Base-by-base conservation (phyloP, 2,797 vertebrate genomes). In the Coilia nasus region DNA sequence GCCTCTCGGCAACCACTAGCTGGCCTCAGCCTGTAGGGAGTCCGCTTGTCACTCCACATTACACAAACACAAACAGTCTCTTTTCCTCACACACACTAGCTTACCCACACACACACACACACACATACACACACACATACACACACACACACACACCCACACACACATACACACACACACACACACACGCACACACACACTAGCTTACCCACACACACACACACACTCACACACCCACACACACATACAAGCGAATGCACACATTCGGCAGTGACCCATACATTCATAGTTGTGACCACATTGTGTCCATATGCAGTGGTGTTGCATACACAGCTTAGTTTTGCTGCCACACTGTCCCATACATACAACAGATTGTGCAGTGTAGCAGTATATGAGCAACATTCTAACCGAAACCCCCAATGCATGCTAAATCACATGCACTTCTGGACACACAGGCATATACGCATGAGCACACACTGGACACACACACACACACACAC, bases 1-100 rank as follows among this genome's bases (percentile, higher is more conserved):
- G 89, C 89, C 7, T 87, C 86, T 89, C 87, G 86, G 86, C 86
- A 92, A 91, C 91, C 91, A 89, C 93, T 88, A 90, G 90, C 82
- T 78, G 71, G 71, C 71, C 71, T 44, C 31, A 41, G 71, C 35
- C 71, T 44, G 15, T 2, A 44, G 71, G 71, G 71, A 78, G 71
- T 78, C 71, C 71, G 31, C 71, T 44, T 78, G 71, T 78, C 71
- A 78, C 71, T 78, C 56, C 57, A 81, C 12, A 85, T 62, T 62
- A 85, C 59, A 85, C 57, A 81, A 44, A 81, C 41, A 81, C 75
- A 80, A 78, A 57, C 67, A 25, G 54, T 81, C 25, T 47, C 75
- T 54, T 17, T 64, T 4, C 28, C 54, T 81, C 67, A 75, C 67
- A 75, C 28, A 75, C 12, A 31, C 25, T 31, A 6, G 23, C 25